phyloP scores from a whole-genome alignment of 1,140 invertebrate genomes.

The Chironomus tepperi region DNA sequence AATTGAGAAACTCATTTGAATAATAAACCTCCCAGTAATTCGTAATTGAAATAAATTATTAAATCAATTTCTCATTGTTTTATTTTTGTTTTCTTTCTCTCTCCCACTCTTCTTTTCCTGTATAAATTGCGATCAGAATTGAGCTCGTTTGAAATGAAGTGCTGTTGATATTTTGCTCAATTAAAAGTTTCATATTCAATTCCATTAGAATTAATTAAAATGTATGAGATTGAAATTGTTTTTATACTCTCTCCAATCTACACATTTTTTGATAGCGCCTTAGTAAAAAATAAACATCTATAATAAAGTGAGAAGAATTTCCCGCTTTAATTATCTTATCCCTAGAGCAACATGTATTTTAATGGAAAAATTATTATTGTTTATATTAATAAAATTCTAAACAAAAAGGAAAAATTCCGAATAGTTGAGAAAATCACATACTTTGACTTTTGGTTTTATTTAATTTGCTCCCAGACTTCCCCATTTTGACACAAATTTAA shows the following conservation, averaged over 20 bases:
- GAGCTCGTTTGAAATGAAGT: too few relatives aligned
- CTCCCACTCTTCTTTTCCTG: not conserved
- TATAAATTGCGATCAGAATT: not conserved
- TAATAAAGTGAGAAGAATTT: too few relatives aligned
- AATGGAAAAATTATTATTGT: not conserved
- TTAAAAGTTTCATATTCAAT: constrained; percentile 17
- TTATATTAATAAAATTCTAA: too few relatives aligned
- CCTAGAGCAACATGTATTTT: not conserved
- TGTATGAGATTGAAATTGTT: not conserved
- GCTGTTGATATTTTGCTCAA: not conserved
- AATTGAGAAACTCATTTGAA: constrained; percentile 2
- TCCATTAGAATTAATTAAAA: constrained; percentile 23
- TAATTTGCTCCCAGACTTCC: not conserved
- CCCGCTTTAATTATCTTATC: not conserved
- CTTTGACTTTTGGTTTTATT: not conserved
- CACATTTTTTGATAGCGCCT: not conserved
- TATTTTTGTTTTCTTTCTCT: not conserved
- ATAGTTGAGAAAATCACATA: not conserved
- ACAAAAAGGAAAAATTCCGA: too few relatives aligned
- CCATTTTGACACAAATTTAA: too few relatives aligned
- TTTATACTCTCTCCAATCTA: not conserved
- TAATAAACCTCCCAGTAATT: not conserved
- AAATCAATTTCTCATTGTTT: constrained; percentile 6
- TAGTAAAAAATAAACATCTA: too few relatives aligned
- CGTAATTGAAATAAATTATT: constrained; percentile 22